Percentiles rank a stretch among this genome's conserved stretches.
Evolutionary conservation across 2,797 vertebrate species (phyloP).

Genomic region (Manis pentadactyla): DNA sequence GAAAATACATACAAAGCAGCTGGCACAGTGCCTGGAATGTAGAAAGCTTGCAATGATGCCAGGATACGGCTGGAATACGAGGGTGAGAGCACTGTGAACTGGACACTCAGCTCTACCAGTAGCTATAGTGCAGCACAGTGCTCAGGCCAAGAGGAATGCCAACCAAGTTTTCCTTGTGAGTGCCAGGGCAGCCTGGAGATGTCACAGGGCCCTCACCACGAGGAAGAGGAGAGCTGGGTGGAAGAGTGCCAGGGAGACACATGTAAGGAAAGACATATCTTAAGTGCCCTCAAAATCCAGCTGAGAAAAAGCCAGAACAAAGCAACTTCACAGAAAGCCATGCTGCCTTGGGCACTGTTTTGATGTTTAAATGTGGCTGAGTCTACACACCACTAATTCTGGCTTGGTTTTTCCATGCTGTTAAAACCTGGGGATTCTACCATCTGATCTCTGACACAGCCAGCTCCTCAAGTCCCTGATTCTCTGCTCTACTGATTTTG

Average conservation of each 20-base stretch:
- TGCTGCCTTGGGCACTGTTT: not conserved
- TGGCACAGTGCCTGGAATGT: fast-evolving
- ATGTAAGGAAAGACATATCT: not conserved
- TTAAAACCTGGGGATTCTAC: not conserved
- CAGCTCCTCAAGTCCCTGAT: not conserved
- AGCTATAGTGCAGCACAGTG: not conserved
- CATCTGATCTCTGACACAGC: fast-evolving
- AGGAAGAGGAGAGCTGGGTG: not conserved
- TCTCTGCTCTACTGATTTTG: not conserved
- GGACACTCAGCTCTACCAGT: not conserved
- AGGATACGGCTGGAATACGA: not conserved
- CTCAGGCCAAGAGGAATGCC: not conserved
- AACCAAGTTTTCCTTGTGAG: not conserved
- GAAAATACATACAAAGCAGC: not conserved
- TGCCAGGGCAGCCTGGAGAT: fast-evolving
- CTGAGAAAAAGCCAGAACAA: not conserved
- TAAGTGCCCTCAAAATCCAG: not conserved
- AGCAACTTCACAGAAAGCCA: not conserved
- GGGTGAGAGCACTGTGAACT: fast-evolving
- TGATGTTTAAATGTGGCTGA: fast-evolving
- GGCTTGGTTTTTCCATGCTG: fast-evolving
- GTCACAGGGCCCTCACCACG: not conserved
- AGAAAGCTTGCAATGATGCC: not conserved
- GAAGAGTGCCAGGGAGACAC: no score
- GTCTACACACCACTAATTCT: not conserved